phyloP scores from a whole-genome alignment of 2,888 invertebrate genomes.

The Tachystola acroxantha region DNA sequence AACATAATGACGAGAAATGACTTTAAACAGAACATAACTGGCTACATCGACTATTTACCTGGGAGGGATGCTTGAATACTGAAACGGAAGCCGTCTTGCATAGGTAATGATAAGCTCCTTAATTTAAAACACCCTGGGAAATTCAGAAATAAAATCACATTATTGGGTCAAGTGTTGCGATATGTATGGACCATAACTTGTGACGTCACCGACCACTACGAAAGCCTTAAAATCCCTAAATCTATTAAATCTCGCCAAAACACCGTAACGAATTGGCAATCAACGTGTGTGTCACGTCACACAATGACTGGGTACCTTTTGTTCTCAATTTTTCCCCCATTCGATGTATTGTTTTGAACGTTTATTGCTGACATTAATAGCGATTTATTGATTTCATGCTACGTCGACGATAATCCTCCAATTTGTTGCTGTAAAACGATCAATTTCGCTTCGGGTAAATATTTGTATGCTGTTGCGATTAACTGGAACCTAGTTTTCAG shows the following conservation, averaged over 20 bases:
- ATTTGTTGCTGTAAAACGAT: background rate
- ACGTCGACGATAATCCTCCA: conserved; percentile 1
- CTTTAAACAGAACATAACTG: too few species aligned
- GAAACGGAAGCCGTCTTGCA: too few species aligned
- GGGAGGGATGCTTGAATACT: too few species aligned
- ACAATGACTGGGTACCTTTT: conserved; percentile 2
- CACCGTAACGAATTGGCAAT: conserved; percentile 24
- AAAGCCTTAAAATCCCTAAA: conserved; percentile 13
- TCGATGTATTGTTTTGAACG: conserved; percentile 8
- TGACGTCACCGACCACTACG: conserved; percentile 12
- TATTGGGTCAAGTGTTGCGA: too few species aligned
- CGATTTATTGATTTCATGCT: conserved; percentile 4
- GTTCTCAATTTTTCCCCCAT: conserved; percentile 5
- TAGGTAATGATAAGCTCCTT: too few species aligned
- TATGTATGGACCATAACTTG: too few species aligned
- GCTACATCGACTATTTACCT: too few species aligned
- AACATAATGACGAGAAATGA: too few species aligned
- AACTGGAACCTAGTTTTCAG: too few species aligned
- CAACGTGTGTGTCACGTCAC: conserved; percentile 19
- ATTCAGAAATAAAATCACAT: too few species aligned
- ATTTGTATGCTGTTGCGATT: too few species aligned
- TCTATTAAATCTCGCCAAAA: conserved; percentile 19
- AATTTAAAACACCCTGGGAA: too few species aligned
- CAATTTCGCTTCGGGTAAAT: background rate
- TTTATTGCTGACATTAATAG: conserved; percentile 9